Evolutionary conservation across 2,797 vertebrate species (phyloP).

Genomic region (Carapus acus): DNA sequence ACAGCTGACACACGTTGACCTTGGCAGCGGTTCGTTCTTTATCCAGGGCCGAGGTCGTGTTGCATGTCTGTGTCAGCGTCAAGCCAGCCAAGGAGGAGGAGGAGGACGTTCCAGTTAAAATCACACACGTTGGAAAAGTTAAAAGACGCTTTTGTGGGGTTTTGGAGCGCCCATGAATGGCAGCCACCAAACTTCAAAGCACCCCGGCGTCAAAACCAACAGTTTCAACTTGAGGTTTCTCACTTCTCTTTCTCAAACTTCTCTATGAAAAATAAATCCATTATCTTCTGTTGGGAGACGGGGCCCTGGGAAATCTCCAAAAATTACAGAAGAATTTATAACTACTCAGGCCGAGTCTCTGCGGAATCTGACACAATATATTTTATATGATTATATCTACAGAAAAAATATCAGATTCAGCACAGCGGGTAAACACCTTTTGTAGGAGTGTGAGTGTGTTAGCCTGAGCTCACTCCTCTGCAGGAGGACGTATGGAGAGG

Average conservation of each 20-base stretch:
- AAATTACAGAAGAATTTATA: slow-evolving; percentile 9
- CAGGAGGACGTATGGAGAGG: too few species aligned
- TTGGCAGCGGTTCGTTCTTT: too few species aligned
- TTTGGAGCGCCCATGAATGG: too few species aligned
- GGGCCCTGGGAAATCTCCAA: neutral
- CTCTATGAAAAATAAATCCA: neutral
- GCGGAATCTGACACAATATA: slow-evolving; percentile 10
- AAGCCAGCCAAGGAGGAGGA: too few species aligned
- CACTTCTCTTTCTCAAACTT: neutral
- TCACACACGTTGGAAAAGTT: too few species aligned
- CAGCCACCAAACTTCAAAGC: too few species aligned
- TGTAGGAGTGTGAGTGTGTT: neutral
- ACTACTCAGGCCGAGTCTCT: neutral
- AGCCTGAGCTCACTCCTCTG: neutral
- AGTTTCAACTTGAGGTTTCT: too few species aligned
- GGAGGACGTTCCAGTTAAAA: too few species aligned
- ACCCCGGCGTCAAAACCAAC: neutral
- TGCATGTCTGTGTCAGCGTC: too few species aligned
- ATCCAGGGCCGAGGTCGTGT: too few species aligned
- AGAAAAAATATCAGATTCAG: neutral
- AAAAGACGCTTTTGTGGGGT: too few species aligned
- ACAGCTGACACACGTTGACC: too few species aligned
- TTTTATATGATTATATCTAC: slow-evolving; percentile 4
- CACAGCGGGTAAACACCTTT: neutral
- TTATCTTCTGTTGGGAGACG: neutral